A percentile compares a stretch with the other conserved stretches of the same genome.
These are phyloP conservation scores for Chrysotoxum bicinctum DNA, from an alignment of 2,888 invertebrate species.

Conservation along the genomic window DNA sequence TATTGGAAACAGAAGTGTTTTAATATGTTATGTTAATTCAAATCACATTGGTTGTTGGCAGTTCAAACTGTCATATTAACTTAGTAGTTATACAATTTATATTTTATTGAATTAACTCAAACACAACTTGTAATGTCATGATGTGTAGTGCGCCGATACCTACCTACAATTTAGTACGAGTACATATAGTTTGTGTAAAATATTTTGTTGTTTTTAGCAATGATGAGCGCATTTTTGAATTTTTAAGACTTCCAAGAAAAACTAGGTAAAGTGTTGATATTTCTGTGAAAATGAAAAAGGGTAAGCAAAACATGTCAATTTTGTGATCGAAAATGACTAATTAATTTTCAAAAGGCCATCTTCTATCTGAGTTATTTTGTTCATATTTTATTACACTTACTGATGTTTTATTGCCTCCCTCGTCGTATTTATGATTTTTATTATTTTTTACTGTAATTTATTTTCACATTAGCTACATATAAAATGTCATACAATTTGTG, in stretches of 20 bases:
- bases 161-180: background rate
- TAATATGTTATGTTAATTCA: slow-evolving; percentile 31
- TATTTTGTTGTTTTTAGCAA: background rate
- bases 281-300: background rate
- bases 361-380: background rate
- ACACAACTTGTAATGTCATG: background rate
- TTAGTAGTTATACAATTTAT: slow-evolving; percentile 20
- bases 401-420: background rate
- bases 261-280: background rate
- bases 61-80: slow-evolving; percentile 40
- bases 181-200: background rate
- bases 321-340: background rate
- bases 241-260: slow-evolving; percentile 7
- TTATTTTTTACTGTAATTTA: background rate
- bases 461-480: too few relatives aligned
- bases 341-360: background rate
- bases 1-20: slow-evolving; percentile 46
- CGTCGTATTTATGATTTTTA: background rate
- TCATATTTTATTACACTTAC: background rate
- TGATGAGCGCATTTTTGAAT: slow-evolving; percentile 2
- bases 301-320: background rate
- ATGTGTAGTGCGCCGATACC: background rate
- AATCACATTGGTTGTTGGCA: slow-evolving; percentile 44
- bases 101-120: slow-evolving; percentile 14
- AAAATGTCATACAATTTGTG: too few relatives aligned